Base-by-base conservation (phyloP, 2,113 vertebrate species). In the Cyanoramphus novaezelandiae region DNA sequence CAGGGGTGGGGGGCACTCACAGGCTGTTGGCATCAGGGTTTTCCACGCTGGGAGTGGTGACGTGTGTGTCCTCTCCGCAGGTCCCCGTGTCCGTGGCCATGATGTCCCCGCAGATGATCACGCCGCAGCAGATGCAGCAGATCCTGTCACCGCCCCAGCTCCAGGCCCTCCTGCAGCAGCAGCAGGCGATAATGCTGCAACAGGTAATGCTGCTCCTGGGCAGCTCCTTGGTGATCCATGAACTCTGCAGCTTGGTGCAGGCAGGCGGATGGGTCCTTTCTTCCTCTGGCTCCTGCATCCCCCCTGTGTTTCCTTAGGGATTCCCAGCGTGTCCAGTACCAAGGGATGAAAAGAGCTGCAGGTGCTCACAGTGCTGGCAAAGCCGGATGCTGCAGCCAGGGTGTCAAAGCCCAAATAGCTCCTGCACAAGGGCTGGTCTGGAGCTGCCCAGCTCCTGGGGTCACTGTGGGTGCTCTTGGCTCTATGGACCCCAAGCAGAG, bases 51-150 rank as follows among this genome's bases (percentile, higher is more conserved):
- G 75, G 3, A n/a, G 24, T 59, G 50, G 28, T 95, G 90, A 89
- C 33, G 0, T 27, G 44, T 72, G 76, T 59, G 91, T 41, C 37
- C 27, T 57, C 65, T 49, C 88, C 3, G 0, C 95, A 99, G 99
- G 99, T 99, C 35, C 99, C 99, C 0, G 99, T 99, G 94, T 99
- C 99, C 1, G 99, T 99, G 98, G 99, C 99, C 44, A 99, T 99
- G 99, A 99, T 99, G 99, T 99, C 99, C 59, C 99, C 99, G 1
- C 99, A 99, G 98, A 99, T 99, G 99, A 99, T 99, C 93, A 99
- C 99, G 14, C 99, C 99, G 8, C 99, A 99, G 97, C 99, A 99
- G 96, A 99, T 99, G 99, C 99, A 99, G 97, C 99, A 99, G 98
- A 99, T 99, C 97, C 98, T 99, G 96, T 99, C 99, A 2, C 99